Conservation (phyloP, 2,888 invertebrate genomes). For the Nomada flava region DNA sequence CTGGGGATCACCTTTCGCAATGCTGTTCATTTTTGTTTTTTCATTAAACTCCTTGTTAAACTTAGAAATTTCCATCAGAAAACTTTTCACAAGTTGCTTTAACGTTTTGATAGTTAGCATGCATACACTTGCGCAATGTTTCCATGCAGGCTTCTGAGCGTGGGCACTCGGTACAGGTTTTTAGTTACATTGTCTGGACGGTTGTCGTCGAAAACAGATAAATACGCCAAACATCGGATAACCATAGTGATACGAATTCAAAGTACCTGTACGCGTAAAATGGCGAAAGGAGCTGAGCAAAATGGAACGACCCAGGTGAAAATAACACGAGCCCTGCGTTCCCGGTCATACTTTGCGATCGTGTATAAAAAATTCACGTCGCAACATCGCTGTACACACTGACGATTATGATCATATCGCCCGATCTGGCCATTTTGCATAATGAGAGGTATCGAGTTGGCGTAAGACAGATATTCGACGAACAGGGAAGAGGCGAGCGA, state of each 20-base stretch:
- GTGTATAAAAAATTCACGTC: conserved; percentile 74
- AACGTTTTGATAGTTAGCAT: no score
- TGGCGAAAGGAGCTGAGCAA: conserved; percentile 12
- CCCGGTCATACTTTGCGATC: conserved; percentile 46
- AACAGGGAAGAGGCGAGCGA: neutral
- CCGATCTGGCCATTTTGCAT: conserved; percentile 78
- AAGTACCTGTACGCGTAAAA: neutral
- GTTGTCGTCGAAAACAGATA: no score
- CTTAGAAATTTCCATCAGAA: no score
- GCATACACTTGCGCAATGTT: no score
- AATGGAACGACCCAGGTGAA: conserved; percentile 22
- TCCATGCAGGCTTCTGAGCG: no score
- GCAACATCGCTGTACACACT: conserved; percentile 72
- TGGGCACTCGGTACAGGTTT: no score
- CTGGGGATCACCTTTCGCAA: neutral
- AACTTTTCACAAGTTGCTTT: no score
- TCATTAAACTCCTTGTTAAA: neutral
- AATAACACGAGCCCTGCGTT: conserved; percentile 37
- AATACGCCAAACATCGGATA: no score
- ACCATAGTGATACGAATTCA: neutral
- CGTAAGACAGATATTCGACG: conserved; percentile 55
- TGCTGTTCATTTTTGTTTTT: no score
- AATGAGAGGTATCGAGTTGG: conserved; percentile 75
- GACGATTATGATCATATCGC: conserved; percentile 76
- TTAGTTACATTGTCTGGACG: no score